A percentile compares a stretch with the other conserved stretches of the same genome.
Evolutionary conservation across 2,888 invertebrate species (phyloP).

Genomic region (Eupithecia pulchellata): DNA sequence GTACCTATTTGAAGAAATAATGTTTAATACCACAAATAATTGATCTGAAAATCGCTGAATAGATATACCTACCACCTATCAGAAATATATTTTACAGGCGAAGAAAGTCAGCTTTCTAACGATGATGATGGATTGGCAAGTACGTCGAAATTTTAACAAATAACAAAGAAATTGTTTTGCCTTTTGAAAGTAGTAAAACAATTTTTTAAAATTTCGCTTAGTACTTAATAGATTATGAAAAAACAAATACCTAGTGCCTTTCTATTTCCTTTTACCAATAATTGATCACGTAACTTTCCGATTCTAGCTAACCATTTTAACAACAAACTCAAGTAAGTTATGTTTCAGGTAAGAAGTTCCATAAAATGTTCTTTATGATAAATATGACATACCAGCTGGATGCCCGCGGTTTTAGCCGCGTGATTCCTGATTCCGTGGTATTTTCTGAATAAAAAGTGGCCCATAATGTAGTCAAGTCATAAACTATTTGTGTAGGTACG

Average conservation of each 20-base stretch:
- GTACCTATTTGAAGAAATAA: too few species aligned
- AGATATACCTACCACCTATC: too few species aligned
- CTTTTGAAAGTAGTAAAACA: too few species aligned
- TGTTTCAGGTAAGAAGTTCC: neutral
- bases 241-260: neutral
- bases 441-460: too few species aligned
- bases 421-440: too few species aligned
- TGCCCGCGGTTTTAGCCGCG: too few species aligned
- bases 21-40: neutral
- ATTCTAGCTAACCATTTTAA: neutral
- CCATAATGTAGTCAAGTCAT: too few species aligned
- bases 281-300: neutral
- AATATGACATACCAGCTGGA: neutral
- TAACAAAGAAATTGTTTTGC: too few species aligned
- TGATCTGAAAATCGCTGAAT: neutral
- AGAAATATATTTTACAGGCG: slow-evolving; percentile 11
- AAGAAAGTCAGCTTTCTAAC: slow-evolving; percentile 25
- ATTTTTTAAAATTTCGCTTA: neutral
- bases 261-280: neutral
- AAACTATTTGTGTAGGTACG: too few species aligned
- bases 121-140: slow-evolving; percentile 38
- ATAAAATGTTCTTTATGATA: neutral
- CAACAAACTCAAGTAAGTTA: neutral
- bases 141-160: slow-evolving; percentile 35
- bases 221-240: neutral